A percentile compares a stretch with the other conserved stretches of the same genome.
phyloP scores from a whole-genome alignment of 2,888 invertebrate genomes.

The Kuschelorhynchus macadamiae region DNA sequence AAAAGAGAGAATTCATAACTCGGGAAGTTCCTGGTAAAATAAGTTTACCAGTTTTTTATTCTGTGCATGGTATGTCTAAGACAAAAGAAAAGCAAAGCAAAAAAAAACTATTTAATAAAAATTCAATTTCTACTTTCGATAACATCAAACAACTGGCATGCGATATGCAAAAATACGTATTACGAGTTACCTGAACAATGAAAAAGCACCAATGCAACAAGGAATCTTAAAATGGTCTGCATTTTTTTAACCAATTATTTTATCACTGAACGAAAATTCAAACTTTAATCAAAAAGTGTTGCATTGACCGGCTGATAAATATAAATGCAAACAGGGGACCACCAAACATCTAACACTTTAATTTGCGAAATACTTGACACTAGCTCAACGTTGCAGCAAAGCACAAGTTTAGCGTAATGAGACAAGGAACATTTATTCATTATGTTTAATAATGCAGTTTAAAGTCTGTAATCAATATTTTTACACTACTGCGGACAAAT shows the following conservation, averaged over 20 bases:
- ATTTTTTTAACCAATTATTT: neutral
- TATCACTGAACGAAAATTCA: conserved; percentile 3
- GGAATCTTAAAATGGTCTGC: conserved; percentile 7
- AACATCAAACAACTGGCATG: too few relatives aligned
- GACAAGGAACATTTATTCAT: conserved; percentile 18
- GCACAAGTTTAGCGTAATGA: conserved; percentile 6
- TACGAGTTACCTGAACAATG: conserved; percentile 15
- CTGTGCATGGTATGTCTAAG: too few relatives aligned
- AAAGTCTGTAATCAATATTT: conserved; percentile 22
- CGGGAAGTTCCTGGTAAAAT: too few relatives aligned
- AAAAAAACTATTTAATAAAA: too few relatives aligned
- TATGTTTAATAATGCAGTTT: conserved; percentile 30
- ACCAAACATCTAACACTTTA: conserved; percentile 18
- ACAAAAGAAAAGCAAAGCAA: too few relatives aligned
- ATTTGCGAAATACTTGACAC: neutral
- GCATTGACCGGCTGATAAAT: conserved; percentile 18
- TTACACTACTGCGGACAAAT: conserved; percentile 14
- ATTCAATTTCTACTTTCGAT: too few relatives aligned
- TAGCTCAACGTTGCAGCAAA: neutral
- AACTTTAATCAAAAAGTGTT: conserved; percentile 16
- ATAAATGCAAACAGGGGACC: conserved; percentile 14
- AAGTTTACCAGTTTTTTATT: too few relatives aligned
- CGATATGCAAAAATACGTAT: too few relatives aligned
- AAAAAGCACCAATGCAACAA: conserved; percentile 10
- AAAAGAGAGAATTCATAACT: too few relatives aligned